Conservation (phyloP, 2,888 invertebrate species). For the Amphipoea oculea region DNA sequence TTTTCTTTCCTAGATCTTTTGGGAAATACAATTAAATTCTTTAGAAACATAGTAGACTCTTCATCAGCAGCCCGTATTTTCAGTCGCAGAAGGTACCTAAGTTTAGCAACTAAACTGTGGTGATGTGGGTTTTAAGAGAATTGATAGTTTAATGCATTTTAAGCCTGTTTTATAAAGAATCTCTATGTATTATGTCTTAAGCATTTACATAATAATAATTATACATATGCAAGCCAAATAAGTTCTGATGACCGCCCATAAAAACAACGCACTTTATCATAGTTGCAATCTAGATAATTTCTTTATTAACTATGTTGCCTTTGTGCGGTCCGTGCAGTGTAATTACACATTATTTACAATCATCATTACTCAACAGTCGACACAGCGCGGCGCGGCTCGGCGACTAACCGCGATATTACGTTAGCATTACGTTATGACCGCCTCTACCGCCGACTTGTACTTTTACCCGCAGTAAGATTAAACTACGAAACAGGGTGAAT, state of each 20-base stretch:
- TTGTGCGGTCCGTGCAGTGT: constrained; percentile 64
- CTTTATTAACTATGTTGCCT: constrained; percentile 65
- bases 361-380: constrained; percentile 77
- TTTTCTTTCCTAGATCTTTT: constrained; percentile 21
- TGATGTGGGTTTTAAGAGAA: not conserved
- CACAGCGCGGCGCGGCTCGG: constrained; percentile 56
- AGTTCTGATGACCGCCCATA: constrained; percentile 26
- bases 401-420: constrained; percentile 74
- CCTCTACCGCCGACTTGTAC: constrained; percentile 51
- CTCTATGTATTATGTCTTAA: not conserved
- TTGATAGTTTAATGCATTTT: not conserved
- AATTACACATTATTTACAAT: constrained; percentile 78
- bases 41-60: not conserved
- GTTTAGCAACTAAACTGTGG: not conserved
- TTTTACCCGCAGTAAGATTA: constrained; percentile 53
- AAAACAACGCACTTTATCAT: constrained; percentile 49
- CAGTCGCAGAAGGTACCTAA: not conserved
- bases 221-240: not conserved
- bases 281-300: constrained; percentile 60
- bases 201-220: constrained; percentile 20
- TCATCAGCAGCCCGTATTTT: constrained; percentile 13
- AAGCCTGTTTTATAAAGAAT: not conserved
- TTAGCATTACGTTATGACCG: constrained; percentile 67
- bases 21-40: constrained; percentile 13
- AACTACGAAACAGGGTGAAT: constrained; percentile 50